These are phyloP conservation scores for Drosophila kikkawai DNA, from an alignment of 1,140 invertebrate genomes.

Conservation along the genomic window DNA sequence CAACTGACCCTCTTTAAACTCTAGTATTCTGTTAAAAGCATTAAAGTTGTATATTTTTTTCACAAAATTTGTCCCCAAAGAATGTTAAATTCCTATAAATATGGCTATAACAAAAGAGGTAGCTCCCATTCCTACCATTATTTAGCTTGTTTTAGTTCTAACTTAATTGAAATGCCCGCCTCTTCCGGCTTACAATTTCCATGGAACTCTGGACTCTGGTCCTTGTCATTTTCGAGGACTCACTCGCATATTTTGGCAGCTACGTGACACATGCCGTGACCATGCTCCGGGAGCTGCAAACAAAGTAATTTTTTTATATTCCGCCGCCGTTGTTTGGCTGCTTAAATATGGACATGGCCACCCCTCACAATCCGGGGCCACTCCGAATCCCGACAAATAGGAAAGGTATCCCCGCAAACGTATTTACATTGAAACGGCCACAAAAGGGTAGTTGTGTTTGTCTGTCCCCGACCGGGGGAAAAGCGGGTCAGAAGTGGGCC, in stretches of 20 bases:
- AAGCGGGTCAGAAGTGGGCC: conserved; percentile 7
- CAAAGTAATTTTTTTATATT: conserved; percentile 70
- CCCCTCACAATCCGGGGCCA: conserved; percentile 26
- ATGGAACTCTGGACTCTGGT: conserved; percentile 1
- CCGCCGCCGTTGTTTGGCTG: conserved; percentile 42
- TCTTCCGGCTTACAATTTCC: conserved; percentile 29
- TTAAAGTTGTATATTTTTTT: not conserved
- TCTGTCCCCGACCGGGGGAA: conserved; percentile 1
- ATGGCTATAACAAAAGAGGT: conserved; percentile 4
- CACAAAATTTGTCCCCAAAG: not conserved
- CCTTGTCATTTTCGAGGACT: conserved; percentile 67
- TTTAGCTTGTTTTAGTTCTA: conserved; percentile 44
- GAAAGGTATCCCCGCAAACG: conserved; percentile 59
- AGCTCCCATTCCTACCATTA: conserved; percentile 10
- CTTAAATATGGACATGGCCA: conserved; percentile 69
- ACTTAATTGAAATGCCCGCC: conserved; percentile 74
- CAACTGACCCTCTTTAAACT: not conserved
- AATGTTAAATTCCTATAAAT: conserved; percentile 5
- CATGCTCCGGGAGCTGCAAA: conserved; percentile 49
- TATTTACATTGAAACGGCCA: conserved; percentile 60
- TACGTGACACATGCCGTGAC: conserved; percentile 76
- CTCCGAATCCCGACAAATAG: conserved; percentile 45
- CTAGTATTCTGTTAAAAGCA: not conserved
- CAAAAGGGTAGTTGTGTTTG: conserved; percentile 58
- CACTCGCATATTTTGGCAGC: conserved; percentile 64